Conservation (phyloP, 2,797 vertebrate genomes). For the Esox lucius region DNA sequence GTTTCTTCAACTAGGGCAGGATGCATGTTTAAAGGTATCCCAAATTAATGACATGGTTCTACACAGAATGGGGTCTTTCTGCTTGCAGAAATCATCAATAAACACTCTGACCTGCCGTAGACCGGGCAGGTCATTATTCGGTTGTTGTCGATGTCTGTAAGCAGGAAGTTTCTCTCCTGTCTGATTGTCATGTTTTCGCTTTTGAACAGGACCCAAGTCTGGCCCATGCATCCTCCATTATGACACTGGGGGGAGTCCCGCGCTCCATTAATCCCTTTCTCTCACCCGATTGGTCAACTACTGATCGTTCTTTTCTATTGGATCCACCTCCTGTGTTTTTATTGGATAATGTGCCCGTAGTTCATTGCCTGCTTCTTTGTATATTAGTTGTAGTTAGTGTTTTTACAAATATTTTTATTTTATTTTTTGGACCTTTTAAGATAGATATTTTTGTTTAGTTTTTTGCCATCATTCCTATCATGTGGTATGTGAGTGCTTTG, state of each 20-base stretch:
- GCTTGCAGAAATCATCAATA: neutral
- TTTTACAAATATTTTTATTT: constrained; percentile 3
- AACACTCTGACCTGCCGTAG: neutral
- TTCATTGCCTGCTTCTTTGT: constrained; percentile 12
- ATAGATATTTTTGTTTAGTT: neutral
- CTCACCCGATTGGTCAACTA: neutral
- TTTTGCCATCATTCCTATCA: neutral
- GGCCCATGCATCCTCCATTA: constrained; percentile 3
- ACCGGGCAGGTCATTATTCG: neutral
- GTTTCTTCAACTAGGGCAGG: neutral
- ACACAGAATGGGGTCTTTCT: neutral
- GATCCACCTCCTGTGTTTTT: constrained; percentile 21
- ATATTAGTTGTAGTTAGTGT: neutral
- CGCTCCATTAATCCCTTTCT: constrained; percentile 9
- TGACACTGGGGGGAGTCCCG: constrained; percentile 1
- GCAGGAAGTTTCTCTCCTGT: neutral
- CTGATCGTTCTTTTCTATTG: constrained; percentile 16
- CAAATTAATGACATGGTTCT: neutral
- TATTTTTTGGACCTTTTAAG: neutral
- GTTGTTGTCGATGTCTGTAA: neutral
- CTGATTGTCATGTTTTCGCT: neutral
- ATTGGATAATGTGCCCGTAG: constrained; percentile 13
- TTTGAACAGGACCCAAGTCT: constrained; percentile 10
- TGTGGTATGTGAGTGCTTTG: neutral
- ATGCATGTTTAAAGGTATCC: constrained; percentile 17